Base-by-base conservation (phyloP, 2,797 vertebrate species). In the Molossus molossus region DNA sequence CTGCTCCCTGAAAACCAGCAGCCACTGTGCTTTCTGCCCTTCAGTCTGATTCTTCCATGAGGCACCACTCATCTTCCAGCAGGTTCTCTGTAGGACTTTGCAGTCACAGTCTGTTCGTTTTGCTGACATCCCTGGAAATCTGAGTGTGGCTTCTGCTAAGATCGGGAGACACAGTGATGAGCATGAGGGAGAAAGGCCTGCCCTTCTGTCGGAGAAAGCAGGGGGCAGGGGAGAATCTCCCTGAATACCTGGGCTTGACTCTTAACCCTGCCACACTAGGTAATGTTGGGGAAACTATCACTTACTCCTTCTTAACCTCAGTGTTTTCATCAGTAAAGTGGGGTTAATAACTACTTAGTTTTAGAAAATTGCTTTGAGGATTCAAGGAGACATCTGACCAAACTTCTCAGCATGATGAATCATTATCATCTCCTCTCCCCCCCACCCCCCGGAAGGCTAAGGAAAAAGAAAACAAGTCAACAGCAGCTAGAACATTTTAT, bases 181-280 rank as follows among this genome's bases (percentile, higher is more conserved):
- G 55, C 1, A 6, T 2, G 3, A 17, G 3, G 3, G 17, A 33
- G 45, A 17, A 23, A 4, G 25, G 6, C 15, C 14, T 1, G 3
- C 37, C 50, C 8, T 0, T 1, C 15, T 17, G 1, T n/a, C 18
- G 33, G 14, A 14, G 80, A 50, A n/a, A n/a, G 25, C 3, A 1
- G 17, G 23, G 45, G 15, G 20, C 4, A 1, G 10, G n/a, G 0
- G 0, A 53, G 75, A 5, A 0, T 58, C 23, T 27, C n/a, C 18
- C 23, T 21, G 1, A 21, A 2, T 9, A 21, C 17, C 40, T 3
- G 23, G 9, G 25, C 40, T 13, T 27, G 17, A 37, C 23, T 5
- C 20, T 69, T 3, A 27, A 4, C 55, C 11, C 40, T 25, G 23
- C 9, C 9, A 1, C 12, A 4, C 23, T 13, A 4, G 5, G 7